Base-by-base conservation (phyloP, 1,140 invertebrate species). In the Hesperophylax magnus region DNA sequence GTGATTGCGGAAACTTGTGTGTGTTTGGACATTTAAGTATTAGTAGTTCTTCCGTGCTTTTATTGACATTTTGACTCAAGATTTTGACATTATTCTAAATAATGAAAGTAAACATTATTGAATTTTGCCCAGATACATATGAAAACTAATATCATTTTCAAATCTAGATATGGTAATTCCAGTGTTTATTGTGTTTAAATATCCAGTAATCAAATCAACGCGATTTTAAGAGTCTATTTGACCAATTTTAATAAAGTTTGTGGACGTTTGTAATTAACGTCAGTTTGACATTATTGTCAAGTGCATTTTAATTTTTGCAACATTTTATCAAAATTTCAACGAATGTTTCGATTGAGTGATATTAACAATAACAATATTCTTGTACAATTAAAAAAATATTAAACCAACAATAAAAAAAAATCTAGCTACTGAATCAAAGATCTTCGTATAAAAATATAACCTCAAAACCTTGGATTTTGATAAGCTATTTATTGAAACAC, bases 101-200 rank as follows among this genome's bases (percentile, higher is more conserved):
- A 22, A 61, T 34, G 60, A 77, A n/a, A 77, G 34, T 34, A 27
- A 20, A 47, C 75, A 75, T 27, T 71, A 39, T 17, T 24, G n/a
- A 2, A 69, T 71, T 71, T 20, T 71, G 9, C n/a, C 63, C 14
- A 67, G 11, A 20, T 31, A 34, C n/a, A 69, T 34, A 47, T 58
- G 72, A 58, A 53, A 72, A 31, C 31, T 72, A 72, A 58, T 75
- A 60, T 11, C 11, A 60, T 75, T 75, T 20, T 75, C 72, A n/a
- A 6, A 31, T 8, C 24, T 31, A 5, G 39, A 75, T 31, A 9
- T 71, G 34, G 18, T 52, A 5, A 47, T 22, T 15, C 14, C 6
- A 9, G 34, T 52, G 39, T 52, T 9, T 52, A 69, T 69, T 47
- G 34, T 22, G 34, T 20, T 8, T 9, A 17, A 24, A 71, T 18